phyloP scores from a whole-genome alignment of 2,888 invertebrate genomes.

The Drosophila histrio region DNA sequence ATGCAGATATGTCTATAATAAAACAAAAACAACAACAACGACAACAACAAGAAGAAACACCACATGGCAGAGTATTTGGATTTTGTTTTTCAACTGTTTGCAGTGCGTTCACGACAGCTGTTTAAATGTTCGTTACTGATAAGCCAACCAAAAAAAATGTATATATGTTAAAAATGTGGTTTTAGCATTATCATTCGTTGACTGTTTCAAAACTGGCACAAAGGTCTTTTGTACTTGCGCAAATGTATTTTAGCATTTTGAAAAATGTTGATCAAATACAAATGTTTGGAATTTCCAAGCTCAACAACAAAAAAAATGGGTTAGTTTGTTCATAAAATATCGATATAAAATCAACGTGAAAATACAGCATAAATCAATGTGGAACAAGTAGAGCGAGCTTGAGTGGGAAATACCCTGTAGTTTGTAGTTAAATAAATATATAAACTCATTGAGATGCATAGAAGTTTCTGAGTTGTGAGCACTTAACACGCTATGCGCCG shows the following conservation, averaged over 20 bases:
- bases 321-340: slow-evolving; percentile 35
- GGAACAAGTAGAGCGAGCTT: neutral
- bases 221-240: slow-evolving; percentile 63
- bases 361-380: slow-evolving; percentile 35
- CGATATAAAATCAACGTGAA: neutral
- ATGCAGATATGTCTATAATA: slow-evolving; percentile 19
- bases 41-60: slow-evolving; percentile 3
- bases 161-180: slow-evolving; percentile 14
- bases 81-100: slow-evolving; percentile 47
- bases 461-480: neutral
- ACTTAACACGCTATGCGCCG: neutral
- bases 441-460: too few species aligned
- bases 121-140: slow-evolving; percentile 67
- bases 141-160: slow-evolving; percentile 41
- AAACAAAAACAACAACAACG: neutral
- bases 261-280: slow-evolving; percentile 53
- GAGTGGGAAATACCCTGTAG: neutral
- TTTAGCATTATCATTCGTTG: slow-evolving; percentile 23
- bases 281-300: slow-evolving; percentile 56
- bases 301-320: slow-evolving; percentile 60
- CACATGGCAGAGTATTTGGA: slow-evolving; percentile 52
- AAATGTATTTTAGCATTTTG: slow-evolving; percentile 56
- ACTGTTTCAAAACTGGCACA: slow-evolving; percentile 55
- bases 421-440: neutral
- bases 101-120: slow-evolving; percentile 64